Conservation (phyloP, 2,888 invertebrate genomes). For the Megastigmus dorsalis region DNA sequence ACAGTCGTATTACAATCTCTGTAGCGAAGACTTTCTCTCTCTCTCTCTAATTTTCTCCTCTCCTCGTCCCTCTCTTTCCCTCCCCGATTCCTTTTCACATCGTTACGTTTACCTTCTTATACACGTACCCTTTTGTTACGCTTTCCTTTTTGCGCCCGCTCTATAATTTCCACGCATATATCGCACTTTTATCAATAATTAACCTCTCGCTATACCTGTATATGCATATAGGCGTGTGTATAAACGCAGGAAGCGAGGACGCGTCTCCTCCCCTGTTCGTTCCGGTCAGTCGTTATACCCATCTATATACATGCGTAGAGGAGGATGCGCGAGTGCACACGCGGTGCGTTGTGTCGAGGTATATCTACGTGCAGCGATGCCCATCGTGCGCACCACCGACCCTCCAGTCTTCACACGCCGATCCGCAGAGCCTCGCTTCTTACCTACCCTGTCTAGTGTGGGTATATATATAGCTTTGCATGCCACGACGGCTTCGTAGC, state of each 20-base stretch:
- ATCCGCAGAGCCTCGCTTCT: no score
- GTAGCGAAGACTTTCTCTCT: constrained; percentile 11
- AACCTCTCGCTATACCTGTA: background rate
- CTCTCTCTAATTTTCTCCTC: background rate
- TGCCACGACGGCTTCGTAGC: no score
- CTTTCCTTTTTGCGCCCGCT: background rate
- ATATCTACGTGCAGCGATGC: background rate
- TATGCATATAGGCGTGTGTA: background rate
- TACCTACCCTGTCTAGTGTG: no score
- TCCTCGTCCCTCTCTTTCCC: background rate
- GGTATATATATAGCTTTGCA: background rate
- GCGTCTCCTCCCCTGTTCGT: background rate
- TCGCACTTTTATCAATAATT: constrained; percentile 25
- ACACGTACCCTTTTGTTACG: background rate
- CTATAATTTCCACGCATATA: no score
- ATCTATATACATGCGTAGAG: background rate
- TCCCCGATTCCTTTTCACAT: background rate
- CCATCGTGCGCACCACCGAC: no score
- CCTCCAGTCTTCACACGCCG: no score
- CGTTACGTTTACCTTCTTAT: background rate
- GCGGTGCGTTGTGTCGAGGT: no score
- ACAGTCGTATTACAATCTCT: background rate
- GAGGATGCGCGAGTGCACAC: background rate
- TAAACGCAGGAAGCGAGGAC: no score
- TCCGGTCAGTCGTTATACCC: no score